Evolutionary conservation across 1,140 invertebrate species (phyloP), one percentile per base, ranked within the genome.

Genomic region (Achroia grisella): DNA sequence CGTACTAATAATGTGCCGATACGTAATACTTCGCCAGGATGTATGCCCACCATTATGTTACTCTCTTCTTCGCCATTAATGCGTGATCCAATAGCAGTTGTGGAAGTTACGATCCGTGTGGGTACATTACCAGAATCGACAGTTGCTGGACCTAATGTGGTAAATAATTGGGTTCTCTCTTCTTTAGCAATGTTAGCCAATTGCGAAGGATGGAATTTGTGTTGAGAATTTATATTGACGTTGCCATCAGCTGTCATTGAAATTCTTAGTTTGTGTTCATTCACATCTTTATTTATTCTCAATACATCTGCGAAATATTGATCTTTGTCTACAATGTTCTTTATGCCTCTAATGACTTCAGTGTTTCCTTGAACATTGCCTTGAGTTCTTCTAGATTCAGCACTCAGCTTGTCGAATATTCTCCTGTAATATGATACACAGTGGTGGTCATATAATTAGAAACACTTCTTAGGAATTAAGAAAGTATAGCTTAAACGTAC

Each of bases 391-490:
- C 78, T 58, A 0, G 82, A 69, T 47, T 86, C 82, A 4, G 80
- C 78, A 41, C 71, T 80, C 23, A 82, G 56, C 56, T 86, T 86
- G 50, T 82, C 80, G 33, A 86, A 86, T 39, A 82, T 76, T 81
- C 73, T 84, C 39, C 82, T 86, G 65, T 32, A 47, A 34, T 23
- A 23, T 23, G n/a, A n/a, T n/a, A n/a, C n/a, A n/a, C n/a, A n/a
- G n/a, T n/a, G n/a, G n/a, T n/a, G n/a, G n/a, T n/a, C n/a, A n/a
- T n/a, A n/a, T n/a, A n/a, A n/a, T n/a, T n/a, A n/a, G n/a, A n/a
- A n/a, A n/a, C n/a, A n/a, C n/a, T n/a, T n/a, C n/a, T n/a, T n/a
- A n/a, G n/a, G n/a, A n/a, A n/a, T n/a, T n/a, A n/a, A n/a, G n/a
- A n/a, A n/a, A n/a, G n/a, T n/a, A n/a, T n/a, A n/a, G n/a, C n/a